Evolutionary conservation across 2,113 vertebrate genomes (phyloP), one percentile per base, ranked within the genome.

Genomic region (Crotalus horridus): DNA sequence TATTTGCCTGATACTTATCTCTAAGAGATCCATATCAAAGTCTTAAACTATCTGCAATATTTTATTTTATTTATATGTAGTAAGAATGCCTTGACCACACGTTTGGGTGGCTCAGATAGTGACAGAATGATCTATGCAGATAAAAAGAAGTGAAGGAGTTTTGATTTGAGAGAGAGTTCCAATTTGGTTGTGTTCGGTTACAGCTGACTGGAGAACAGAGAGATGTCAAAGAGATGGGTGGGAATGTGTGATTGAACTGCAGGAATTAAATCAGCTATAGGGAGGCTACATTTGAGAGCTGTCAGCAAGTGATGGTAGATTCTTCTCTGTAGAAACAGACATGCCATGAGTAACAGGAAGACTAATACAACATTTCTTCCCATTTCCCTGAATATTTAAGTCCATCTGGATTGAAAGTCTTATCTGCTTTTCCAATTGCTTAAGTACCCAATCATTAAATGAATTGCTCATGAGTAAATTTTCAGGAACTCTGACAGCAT

Each of bases 201-300:
- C 0, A 92, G 15, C 26, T 95, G 13, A 4, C 64, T 87, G 4
- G 23, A 26, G 95, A 55, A 95, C 92, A 54, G 46, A 53, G 43
- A 87, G 46, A 85, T 55, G 12, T 91, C 55, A 92, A 56, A 87
- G 0, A 86, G 0, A 94, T 81, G 6, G 39, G 23, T 89, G 87
- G 26, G 93, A 69, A 9, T 29, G 7, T 9, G 51, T 87, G 6
- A 85, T 33, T 89, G 91, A 88, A 88, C 51, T 46, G 88, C 48
- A 92, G 61, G 87, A 81, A 3, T 91, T 94, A 89, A 91, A 92
- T 87, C 1, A 93, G 81, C 94, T 81, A 56, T 11, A 3, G 3
- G 1, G 46, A 5, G 46, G 4, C 87, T 5, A 93, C 1, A 55
- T 89, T 4, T 92, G 17, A 93, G 93, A 93, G 0, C 7, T 86